phyloP scores from a whole-genome alignment of 2,797 vertebrate species.

The Lutra lutra region DNA sequence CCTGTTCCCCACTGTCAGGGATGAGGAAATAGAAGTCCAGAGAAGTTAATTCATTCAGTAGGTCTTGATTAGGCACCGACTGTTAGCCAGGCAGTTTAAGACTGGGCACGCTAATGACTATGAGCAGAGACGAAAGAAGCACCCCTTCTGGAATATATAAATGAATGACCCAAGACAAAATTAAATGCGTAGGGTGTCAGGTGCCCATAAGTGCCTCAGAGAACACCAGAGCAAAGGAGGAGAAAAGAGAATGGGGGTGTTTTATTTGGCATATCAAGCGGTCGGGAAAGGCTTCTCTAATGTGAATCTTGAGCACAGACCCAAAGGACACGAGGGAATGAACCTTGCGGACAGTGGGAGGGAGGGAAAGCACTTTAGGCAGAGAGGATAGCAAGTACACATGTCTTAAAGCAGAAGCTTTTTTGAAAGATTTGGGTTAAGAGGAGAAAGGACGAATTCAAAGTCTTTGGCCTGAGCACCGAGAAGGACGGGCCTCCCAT shows the following conservation, averaged over 20 bases:
- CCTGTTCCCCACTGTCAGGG: neutral
- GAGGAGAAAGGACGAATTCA: neutral
- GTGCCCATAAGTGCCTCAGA: neutral
- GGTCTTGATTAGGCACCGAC: neutral
- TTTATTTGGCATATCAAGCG: neutral
- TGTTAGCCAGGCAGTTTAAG: neutral
- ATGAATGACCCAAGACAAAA: neutral
- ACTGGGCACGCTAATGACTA: neutral
- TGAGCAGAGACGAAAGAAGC: neutral
- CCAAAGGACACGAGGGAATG: neutral
- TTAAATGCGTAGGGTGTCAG: neutral
- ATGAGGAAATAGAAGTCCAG: neutral
- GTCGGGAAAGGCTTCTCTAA: neutral
- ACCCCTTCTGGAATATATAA: neutral
- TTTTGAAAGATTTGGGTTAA: neutral
- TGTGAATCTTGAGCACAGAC: neutral
- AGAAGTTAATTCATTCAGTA: neutral
- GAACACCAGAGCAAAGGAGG: neutral
- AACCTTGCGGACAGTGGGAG: neutral
- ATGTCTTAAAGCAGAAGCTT: neutral
- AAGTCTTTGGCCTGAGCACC: neutral
- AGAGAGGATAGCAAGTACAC: neutral
- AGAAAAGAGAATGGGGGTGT: neutral
- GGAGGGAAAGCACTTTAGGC: neutral
- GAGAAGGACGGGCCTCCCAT: neutral